These are phyloP conservation scores for Drosophila parthenogenetica DNA, from an alignment of 2,888 invertebrate species.

Conservation along the genomic window DNA sequence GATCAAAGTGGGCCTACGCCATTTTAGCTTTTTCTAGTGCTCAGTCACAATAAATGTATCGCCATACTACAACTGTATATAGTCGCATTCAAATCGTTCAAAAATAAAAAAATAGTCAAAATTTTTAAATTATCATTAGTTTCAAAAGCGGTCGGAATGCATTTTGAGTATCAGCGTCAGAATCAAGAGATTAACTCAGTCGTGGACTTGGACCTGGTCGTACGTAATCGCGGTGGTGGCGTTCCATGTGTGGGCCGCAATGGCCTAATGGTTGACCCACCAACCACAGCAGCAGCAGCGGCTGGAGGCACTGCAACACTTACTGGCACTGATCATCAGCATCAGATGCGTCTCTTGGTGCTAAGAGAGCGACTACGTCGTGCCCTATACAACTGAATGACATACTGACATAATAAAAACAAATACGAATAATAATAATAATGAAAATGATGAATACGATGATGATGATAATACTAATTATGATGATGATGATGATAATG, in stretches of 20 bases:
- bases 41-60: neutral
- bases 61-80: constrained; percentile 5
- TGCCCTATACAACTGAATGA: constrained; percentile 48
- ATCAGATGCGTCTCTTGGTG: constrained; percentile 55
- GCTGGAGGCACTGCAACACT: constrained; percentile 8
- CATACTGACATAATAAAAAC: too few species aligned
- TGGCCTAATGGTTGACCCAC: constrained; percentile 21
- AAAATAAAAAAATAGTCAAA: constrained; percentile 36
- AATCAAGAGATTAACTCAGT: constrained; percentile 1
- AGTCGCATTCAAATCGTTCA: constrained; percentile 16
- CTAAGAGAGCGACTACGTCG: constrained; percentile 60
- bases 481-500: neutral
- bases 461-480: neutral
- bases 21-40: neutral
- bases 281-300: neutral
- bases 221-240: constrained; percentile 55
- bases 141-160: constrained; percentile 30
- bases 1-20: neutral
- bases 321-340: constrained; percentile 47
- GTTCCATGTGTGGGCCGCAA: constrained; percentile 26
- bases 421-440: too few species aligned
- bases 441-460: neutral
- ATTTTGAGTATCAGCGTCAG: constrained; percentile 45
- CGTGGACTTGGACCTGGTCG: constrained; percentile 8
- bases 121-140: constrained; percentile 34